Conservation (phyloP, 2,797 vertebrate species). For the Bufotes viridis region DNA sequence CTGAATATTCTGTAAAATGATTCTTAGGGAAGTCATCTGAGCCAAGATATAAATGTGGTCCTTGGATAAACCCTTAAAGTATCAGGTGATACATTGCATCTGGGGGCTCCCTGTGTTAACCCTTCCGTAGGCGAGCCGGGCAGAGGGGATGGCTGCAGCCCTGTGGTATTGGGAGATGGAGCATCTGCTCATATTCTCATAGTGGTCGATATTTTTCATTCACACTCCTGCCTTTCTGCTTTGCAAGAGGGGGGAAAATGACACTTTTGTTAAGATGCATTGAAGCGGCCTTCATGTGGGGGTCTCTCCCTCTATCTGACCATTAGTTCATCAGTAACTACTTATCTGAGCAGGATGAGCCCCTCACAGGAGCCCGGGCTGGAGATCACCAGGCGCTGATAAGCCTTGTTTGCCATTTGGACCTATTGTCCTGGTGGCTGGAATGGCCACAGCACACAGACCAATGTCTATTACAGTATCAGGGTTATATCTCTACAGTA, state of each 20-base stretch:
- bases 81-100: neutral
- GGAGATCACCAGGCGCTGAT: neutral
- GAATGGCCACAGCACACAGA: neutral
- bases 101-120: neutral
- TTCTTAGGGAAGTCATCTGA: neutral
- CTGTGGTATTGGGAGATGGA: conserved; percentile 56
- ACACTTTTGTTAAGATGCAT: conserved; percentile 67
- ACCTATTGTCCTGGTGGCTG: neutral
- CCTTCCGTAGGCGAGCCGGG: neutral
- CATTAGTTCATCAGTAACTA: conserved; percentile 29
- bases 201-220: conserved; percentile 80
- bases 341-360: conserved; percentile 15
- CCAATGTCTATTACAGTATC: no score
- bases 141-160: neutral
- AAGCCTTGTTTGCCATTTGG: conserved; percentile 21
- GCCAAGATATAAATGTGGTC: neutral
- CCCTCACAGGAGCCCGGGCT: neutral
- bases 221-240: conserved; percentile 70
- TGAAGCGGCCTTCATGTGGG: conserved; percentile 66
- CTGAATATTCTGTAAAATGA: neutral
- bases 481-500: no score
- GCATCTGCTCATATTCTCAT: conserved; percentile 83
- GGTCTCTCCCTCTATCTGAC: conserved; percentile 55
- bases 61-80: neutral
- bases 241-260: conserved; percentile 62